phyloP scores from a whole-genome alignment of 2,113 vertebrate genomes.

The Anhinga anhinga region DNA sequence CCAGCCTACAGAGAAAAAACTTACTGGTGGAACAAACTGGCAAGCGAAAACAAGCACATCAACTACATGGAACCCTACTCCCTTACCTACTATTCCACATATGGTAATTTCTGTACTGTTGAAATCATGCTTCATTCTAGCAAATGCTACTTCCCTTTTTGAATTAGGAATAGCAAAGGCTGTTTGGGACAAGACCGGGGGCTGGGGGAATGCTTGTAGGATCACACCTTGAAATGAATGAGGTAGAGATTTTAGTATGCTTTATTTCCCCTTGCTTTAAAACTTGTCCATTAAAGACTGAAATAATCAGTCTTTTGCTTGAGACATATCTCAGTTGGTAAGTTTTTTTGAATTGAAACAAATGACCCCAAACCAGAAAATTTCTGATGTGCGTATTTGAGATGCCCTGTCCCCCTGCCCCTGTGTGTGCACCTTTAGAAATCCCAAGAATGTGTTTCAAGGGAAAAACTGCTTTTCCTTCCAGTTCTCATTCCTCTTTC shows the following conservation, averaged over 20 bases:
- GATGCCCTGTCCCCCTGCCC: too few species aligned
- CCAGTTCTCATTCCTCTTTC: not conserved
- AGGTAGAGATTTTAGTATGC: not conserved
- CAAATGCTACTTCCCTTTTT: not conserved
- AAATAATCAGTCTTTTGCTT: not conserved
- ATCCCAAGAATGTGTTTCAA: not conserved
- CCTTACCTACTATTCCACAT: conserved; percentile 79
- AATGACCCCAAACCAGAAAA: not conserved
- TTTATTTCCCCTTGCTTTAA: not conserved
- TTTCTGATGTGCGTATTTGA: not conserved
- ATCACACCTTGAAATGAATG: not conserved
- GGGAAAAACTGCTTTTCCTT: not conserved
- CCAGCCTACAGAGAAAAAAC: conserved; percentile 86
- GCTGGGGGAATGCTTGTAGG: not conserved
- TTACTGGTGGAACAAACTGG: conserved; percentile 85
- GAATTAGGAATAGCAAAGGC: not conserved
- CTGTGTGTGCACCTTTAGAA: not conserved
- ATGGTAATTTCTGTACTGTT: conserved; percentile 77
- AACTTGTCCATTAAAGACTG: not conserved
- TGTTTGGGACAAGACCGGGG: not conserved
- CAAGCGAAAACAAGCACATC: conserved; percentile 87
- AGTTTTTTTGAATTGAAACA: not conserved
- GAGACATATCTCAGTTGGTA: not conserved
- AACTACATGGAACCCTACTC: conserved; percentile 82
- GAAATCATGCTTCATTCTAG: not conserved